Conservation (phyloP, 2,888 invertebrate species). For the Drosophila conformis region DNA sequence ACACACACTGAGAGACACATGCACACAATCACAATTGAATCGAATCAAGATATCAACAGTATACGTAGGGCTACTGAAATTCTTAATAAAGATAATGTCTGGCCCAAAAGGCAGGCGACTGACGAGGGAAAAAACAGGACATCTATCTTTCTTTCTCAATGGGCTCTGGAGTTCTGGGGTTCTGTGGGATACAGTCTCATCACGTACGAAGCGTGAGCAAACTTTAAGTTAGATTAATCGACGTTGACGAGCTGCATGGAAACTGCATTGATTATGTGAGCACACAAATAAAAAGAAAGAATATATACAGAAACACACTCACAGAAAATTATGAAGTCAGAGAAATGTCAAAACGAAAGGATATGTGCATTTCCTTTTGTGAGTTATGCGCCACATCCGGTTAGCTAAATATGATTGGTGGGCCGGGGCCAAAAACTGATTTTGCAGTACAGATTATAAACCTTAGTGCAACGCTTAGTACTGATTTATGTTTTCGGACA, state of each 20-base stretch:
- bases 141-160: constrained; percentile 47
- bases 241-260: constrained; percentile 55
- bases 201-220: constrained; percentile 79
- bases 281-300: constrained; percentile 11
- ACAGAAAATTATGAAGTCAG: constrained; percentile 57
- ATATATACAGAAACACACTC: constrained; percentile 1
- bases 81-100: constrained; percentile 82
- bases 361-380: constrained; percentile 79
- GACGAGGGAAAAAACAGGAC: constrained; percentile 62
- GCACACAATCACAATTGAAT: constrained; percentile 52
- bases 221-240: constrained; percentile 81
- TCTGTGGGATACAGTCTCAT: constrained; percentile 55
- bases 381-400: constrained; percentile 79
- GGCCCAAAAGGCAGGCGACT: constrained; percentile 39
- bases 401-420: constrained; percentile 74
- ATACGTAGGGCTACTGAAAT: constrained; percentile 77
- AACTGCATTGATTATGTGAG: constrained; percentile 63
- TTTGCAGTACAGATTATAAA: constrained; percentile 40
- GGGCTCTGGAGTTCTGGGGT: constrained; percentile 21
- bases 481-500: constrained; percentile 51
- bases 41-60: constrained; percentile 77
- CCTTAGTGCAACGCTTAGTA: constrained; percentile 22
- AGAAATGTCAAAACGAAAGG: constrained; percentile 77
- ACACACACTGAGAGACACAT: constrained; percentile 21
- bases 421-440: constrained; percentile 30